phyloP scores from a whole-genome alignment of 1,140 invertebrate genomes.

The Leptopilina clavipes region DNA sequence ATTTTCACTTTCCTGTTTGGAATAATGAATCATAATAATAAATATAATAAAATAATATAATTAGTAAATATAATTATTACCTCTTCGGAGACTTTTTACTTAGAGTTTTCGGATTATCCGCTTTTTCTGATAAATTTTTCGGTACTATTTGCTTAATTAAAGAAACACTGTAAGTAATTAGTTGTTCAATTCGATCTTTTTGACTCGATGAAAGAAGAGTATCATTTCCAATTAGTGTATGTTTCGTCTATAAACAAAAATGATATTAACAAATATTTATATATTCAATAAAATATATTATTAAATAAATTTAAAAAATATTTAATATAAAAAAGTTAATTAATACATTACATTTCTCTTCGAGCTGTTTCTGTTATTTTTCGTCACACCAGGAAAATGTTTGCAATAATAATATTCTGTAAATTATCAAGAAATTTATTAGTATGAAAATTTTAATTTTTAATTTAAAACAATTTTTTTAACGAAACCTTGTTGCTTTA shows the following conservation, averaged over 20 bases:
- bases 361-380: not conserved
- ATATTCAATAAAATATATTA: no score
- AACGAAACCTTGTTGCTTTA: conserved; percentile 41
- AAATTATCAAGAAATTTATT: not conserved
- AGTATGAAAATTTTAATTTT: not conserved
- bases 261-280: not conserved
- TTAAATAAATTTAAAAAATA: no score
- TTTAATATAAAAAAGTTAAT: no score
- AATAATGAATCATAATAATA: not conserved
- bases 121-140: not conserved
- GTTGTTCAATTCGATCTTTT: not conserved
- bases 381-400: not conserved
- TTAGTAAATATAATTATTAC: no score
- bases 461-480: not conserved
- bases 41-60: not conserved
- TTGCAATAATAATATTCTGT: not conserved
- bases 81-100: not conserved
- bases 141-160: not conserved
- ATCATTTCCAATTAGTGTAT: not conserved
- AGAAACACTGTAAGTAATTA: conserved; percentile 6
- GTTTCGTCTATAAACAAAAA: conserved; percentile 1
- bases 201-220: not conserved
- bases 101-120: not conserved
- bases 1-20: not conserved
- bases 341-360: not conserved